Conservation (phyloP, 2,888 invertebrate species). For the Apantesis nais region DNA sequence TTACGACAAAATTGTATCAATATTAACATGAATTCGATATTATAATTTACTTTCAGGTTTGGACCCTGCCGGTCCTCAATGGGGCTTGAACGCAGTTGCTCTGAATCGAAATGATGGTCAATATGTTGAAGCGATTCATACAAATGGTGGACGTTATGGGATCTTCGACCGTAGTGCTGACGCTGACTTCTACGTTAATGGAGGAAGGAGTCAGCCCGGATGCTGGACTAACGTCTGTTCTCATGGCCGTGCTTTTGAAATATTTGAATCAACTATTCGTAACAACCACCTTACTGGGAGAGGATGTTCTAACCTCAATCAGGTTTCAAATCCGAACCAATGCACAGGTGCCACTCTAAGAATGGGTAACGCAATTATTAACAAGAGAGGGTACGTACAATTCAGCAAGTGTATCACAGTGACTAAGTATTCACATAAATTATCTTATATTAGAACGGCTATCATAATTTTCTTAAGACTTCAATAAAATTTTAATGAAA, state of each 20-base stretch:
- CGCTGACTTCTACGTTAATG: conserved; percentile 76
- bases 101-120: conserved; percentile 57
- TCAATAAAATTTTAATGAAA: too few relatives aligned
- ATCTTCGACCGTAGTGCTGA: conserved; percentile 63
- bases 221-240: conserved; percentile 67
- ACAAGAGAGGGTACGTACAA: conserved; percentile 59
- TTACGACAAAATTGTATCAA: neutral
- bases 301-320: conserved; percentile 54
- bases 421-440: neutral
- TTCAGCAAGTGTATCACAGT: neutral
- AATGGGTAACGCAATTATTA: conserved; percentile 63
- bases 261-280: conserved; percentile 66
- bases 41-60: conserved; percentile 53
- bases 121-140: conserved; percentile 75
- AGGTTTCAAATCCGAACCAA: conserved; percentile 53
- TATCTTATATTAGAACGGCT: too few relatives aligned
- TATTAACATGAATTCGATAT: neutral
- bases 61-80: conserved; percentile 72
- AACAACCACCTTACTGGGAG: conserved; percentile 62
- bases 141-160: conserved; percentile 68
- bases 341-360: conserved; percentile 54
- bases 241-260: conserved; percentile 62
- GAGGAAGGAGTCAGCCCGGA: conserved; percentile 72
- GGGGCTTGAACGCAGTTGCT: conserved; percentile 61
- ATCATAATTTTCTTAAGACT: too few relatives aligned